Conservation (phyloP, 2,888 invertebrate genomes). For the Argynnis bischoffii region DNA sequence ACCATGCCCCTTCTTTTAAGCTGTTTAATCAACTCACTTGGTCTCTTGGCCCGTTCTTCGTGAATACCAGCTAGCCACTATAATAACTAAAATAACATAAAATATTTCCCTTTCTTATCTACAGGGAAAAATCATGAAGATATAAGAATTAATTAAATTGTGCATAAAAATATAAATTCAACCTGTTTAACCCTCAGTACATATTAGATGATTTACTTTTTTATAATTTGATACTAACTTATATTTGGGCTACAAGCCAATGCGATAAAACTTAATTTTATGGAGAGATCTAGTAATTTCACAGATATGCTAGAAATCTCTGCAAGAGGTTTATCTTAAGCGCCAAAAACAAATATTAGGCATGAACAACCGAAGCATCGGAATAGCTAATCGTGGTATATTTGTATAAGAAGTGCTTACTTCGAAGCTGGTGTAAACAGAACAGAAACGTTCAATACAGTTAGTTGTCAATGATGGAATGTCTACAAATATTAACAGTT, state of each 20-base stretch:
- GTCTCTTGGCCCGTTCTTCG: too few relatives aligned
- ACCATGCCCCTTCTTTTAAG: too few relatives aligned
- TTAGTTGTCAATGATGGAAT: slow-evolving; percentile 69
- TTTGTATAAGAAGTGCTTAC: slow-evolving; percentile 66
- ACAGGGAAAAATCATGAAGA: too few relatives aligned
- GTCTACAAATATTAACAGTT: slow-evolving; percentile 51
- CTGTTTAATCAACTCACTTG: too few relatives aligned
- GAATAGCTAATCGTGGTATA: slow-evolving; percentile 76
- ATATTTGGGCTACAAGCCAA: background rate
- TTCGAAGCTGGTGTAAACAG: slow-evolving; percentile 70
- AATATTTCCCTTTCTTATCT: too few relatives aligned
- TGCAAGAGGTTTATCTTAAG: slow-evolving; percentile 67
- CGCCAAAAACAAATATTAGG: slow-evolving; percentile 77
- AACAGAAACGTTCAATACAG: slow-evolving; percentile 70
- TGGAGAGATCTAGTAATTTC: slow-evolving; percentile 26
- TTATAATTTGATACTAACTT: too few relatives aligned
- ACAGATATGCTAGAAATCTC: slow-evolving; percentile 41
- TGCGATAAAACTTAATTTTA: background rate
- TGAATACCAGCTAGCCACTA: too few relatives aligned
- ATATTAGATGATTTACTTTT: too few relatives aligned
- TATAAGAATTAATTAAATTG: too few relatives aligned
- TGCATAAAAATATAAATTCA: too few relatives aligned
- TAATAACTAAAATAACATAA: too few relatives aligned
- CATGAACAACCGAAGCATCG: slow-evolving; percentile 66
- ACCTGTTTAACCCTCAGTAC: too few relatives aligned